Evolutionary conservation across 1,140 invertebrate species (phyloP).

Genomic region (Brachionus calyciflorus): DNA sequence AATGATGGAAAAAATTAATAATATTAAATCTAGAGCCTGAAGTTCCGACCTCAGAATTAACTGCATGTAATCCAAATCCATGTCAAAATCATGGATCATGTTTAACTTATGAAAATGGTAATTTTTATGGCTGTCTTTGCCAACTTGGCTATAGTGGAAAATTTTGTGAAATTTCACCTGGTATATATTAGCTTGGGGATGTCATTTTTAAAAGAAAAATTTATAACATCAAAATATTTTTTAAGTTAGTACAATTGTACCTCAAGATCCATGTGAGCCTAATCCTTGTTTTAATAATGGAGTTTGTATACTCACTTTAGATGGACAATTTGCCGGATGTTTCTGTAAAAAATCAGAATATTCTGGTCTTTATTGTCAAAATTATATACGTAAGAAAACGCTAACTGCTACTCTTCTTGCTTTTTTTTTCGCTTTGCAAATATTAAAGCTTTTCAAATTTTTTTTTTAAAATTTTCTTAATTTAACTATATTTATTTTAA

Average conservation of each 20-base stretch:
- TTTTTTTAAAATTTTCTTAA: conserved; percentile 1
- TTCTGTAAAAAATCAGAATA: conserved; percentile 11
- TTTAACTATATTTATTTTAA: no score
- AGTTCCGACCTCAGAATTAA: not conserved
- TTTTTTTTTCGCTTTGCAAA: not conserved
- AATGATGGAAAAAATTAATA: not conserved
- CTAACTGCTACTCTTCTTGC: not conserved
- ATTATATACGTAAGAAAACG: conserved; percentile 22
- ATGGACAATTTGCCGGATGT: conserved; percentile 32
- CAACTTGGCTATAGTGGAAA: conserved; percentile 32
- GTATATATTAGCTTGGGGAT: not conserved
- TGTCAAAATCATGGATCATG: conserved; percentile 36
- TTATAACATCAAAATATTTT: no score
- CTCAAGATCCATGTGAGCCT: not conserved
- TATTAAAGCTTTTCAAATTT: not conserved
- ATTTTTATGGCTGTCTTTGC: conserved; percentile 31
- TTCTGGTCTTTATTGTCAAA: conserved; percentile 33
- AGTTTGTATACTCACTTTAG: conserved; percentile 60
- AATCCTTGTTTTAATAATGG: conserved; percentile 68
- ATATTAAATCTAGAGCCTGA: not conserved
- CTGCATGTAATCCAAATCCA: conserved; percentile 30
- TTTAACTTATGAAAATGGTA: not conserved
- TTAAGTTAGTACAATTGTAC: not conserved
- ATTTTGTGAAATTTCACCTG: conserved; percentile 11
- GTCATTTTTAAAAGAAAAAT: not conserved